Percentiles rank a stretch among this genome's conserved stretches.
These are phyloP conservation scores for Cebus imitator DNA, from an alignment of 2,113 vertebrate genomes.

Conservation along the genomic window DNA sequence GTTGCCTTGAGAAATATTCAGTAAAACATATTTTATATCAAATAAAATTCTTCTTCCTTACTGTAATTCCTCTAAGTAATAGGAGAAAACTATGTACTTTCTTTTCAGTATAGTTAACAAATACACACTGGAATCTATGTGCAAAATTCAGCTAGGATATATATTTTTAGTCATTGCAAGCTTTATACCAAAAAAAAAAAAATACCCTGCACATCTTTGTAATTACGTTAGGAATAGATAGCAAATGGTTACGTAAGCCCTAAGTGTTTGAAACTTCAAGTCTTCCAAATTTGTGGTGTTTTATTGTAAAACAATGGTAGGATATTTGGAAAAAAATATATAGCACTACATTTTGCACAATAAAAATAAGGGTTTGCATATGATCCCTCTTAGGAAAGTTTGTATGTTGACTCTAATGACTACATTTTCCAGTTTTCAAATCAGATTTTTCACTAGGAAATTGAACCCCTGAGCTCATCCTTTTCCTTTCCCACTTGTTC, in stretches of 20 bases:
- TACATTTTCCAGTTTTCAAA: background rate
- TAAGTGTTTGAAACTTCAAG: background rate
- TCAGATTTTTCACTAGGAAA: background rate
- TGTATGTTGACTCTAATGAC: background rate
- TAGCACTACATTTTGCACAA: background rate
- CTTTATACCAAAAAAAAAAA: slow-evolving; percentile 24
- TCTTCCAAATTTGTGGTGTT: slow-evolving; percentile 1
- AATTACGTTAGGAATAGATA: slow-evolving; percentile 52
- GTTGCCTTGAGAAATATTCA: background rate
- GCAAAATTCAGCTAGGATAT: slow-evolving; percentile 5
- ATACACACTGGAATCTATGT: background rate
- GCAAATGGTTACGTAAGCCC: slow-evolving; percentile 14
- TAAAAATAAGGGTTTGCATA: slow-evolving; percentile 20
- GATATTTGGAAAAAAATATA: background rate
- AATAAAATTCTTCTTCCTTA: background rate
- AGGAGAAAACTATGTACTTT: background rate
- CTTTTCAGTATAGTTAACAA: slow-evolving; percentile 35
- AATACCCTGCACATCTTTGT: slow-evolving; percentile 1
- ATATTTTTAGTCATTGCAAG: slow-evolving; percentile 50
- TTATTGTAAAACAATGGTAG: slow-evolving; percentile 25
- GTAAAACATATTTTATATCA: background rate
- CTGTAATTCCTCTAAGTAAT: background rate
- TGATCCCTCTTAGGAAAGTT: background rate
- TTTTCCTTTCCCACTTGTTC: background rate
- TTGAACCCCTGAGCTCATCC: background rate